Evolutionary conservation across 2,113 vertebrate species (phyloP).

Genomic region (Butorides virescens): DNA sequence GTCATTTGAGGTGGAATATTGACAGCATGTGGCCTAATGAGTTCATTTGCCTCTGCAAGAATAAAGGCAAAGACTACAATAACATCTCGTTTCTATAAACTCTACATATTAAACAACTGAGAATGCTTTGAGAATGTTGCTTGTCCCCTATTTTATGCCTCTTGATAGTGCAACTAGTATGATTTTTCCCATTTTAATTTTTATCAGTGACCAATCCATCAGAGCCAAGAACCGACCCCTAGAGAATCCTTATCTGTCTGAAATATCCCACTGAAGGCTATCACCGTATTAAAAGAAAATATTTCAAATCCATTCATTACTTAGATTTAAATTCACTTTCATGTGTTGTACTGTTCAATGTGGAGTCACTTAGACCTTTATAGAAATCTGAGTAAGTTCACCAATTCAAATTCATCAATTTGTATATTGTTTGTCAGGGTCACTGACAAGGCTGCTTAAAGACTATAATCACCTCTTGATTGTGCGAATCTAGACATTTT

Average conservation of each 20-base stretch:
- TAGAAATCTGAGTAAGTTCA: background rate
- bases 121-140: background rate
- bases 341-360: background rate
- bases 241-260: background rate
- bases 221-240: background rate
- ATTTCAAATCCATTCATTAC: background rate
- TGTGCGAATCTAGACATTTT: background rate
- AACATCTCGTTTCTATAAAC: background rate
- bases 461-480: background rate
- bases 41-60: background rate
- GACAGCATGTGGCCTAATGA: background rate
- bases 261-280: background rate
- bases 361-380: background rate
- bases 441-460: background rate
- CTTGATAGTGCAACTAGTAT: background rate
- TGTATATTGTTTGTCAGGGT: background rate
- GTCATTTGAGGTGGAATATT: background rate
- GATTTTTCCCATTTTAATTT: background rate
- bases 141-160: background rate
- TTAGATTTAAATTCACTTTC: background rate
- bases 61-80: background rate
- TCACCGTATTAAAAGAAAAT: background rate
- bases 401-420: background rate
- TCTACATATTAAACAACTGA: background rate
- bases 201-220: background rate